Evolutionary conservation across 2,113 vertebrate species (phyloP).

Genomic region (Steatornis caripensis): DNA sequence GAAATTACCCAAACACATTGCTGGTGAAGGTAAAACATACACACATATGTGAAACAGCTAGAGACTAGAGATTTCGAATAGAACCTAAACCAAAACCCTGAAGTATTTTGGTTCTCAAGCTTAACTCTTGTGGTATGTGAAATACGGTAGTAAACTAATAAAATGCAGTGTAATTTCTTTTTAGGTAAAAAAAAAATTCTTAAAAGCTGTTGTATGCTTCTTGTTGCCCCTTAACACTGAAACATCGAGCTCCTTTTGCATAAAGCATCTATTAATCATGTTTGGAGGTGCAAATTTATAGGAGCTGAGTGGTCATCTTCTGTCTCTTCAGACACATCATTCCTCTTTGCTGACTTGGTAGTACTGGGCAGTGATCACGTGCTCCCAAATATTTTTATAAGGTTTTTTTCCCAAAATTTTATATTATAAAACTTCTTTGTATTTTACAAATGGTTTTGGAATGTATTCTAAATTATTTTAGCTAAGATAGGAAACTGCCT

Average conservation of each 20-base stretch:
- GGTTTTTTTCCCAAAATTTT: neutral
- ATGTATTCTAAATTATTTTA: neutral
- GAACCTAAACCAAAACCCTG: neutral
- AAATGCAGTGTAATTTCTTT: neutral
- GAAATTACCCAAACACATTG: neutral
- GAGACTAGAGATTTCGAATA: neutral
- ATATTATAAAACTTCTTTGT: neutral
- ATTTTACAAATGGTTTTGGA: slow-evolving; percentile 10
- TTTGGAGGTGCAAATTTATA: neutral
- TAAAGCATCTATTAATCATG: neutral
- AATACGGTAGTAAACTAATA: neutral
- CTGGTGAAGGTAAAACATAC: neutral
- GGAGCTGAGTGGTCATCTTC: neutral
- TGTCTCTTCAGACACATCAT: neutral
- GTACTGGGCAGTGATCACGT: neutral
- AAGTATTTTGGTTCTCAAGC: neutral
- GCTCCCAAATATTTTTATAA: neutral
- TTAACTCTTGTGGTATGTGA: neutral
- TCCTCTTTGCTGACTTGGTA: neutral
- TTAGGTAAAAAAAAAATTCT: neutral
- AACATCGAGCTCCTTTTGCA: neutral
- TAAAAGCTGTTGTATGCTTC: neutral
- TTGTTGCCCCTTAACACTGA: neutral
- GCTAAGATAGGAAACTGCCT: neutral
- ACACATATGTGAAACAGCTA: neutral